Evolutionary conservation across 2,113 vertebrate genomes (phyloP).

Genomic region (Callocephalon fimbriatum): DNA sequence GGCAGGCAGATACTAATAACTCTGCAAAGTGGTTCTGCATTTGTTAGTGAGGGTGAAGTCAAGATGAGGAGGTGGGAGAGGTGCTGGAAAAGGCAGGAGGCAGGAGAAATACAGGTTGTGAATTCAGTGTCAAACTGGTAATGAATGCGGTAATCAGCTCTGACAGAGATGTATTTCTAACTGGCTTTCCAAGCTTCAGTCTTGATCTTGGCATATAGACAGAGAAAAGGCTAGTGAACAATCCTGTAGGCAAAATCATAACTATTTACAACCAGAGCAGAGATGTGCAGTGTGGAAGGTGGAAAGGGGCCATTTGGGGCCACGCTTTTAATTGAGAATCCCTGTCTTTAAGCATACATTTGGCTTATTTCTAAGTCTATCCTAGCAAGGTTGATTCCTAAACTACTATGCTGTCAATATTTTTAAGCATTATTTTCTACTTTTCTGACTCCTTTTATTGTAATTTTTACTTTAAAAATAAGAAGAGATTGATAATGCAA

Average conservation of each 20-base stretch:
- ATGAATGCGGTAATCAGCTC: neutral
- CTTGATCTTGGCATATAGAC: neutral
- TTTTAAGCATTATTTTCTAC: neutral
- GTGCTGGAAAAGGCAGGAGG: neutral
- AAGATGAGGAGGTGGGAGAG: neutral
- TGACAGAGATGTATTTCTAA: neutral
- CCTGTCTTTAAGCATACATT: neutral
- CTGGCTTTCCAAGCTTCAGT: neutral
- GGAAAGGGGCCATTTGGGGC: neutral
- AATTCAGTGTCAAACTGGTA: neutral
- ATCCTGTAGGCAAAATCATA: neutral
- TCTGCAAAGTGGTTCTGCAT: neutral
- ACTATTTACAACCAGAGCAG: neutral
- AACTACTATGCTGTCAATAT: neutral
- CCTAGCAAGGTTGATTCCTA: neutral
- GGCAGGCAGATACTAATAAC: neutral
- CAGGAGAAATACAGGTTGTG: neutral
- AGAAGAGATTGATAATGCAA: neutral
- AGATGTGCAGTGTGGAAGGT: neutral
- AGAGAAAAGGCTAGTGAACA: neutral
- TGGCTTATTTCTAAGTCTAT: neutral
- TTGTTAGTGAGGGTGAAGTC: neutral
- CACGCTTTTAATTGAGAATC: neutral
- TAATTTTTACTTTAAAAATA: neutral
- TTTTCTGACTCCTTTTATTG: neutral